Conservation (phyloP, 2,888 invertebrate species). For the Andrena fulva region DNA sequence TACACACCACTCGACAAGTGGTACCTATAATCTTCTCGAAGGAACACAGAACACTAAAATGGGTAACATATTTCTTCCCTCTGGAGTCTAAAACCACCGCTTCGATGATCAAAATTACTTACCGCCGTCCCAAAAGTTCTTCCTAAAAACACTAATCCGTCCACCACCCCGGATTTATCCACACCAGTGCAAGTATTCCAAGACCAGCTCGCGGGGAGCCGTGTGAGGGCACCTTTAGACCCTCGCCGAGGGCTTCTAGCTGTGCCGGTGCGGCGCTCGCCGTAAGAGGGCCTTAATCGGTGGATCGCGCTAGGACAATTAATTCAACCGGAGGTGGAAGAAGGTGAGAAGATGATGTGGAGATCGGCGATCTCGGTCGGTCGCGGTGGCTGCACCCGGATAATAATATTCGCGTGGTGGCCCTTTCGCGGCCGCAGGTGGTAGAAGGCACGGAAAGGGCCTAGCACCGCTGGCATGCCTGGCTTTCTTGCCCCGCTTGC, state of each 20-base stretch:
- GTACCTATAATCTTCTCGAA: not conserved
- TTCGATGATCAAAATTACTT: not conserved
- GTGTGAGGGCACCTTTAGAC: slow-evolving; percentile 20
- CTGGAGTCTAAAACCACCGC: not conserved
- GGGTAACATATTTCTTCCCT: not conserved
- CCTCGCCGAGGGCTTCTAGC: not conserved
- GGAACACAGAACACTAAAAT: not conserved
- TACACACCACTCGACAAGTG: not conserved
- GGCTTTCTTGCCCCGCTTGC: slow-evolving; percentile 12
- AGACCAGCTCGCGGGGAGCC: not conserved
- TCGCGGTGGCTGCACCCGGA: slow-evolving; percentile 62
- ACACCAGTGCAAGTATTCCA: no score
- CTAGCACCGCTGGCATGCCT: slow-evolving; percentile 18
- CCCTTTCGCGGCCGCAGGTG: slow-evolving; percentile 57
- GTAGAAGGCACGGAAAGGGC: slow-evolving; percentile 50
- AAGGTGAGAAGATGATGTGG: slow-evolving; percentile 38
- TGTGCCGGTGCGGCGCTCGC: not conserved
- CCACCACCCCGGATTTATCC: no score
- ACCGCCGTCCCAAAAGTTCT: not conserved
- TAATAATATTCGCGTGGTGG: slow-evolving; percentile 65
- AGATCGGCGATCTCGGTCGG: slow-evolving; percentile 49
- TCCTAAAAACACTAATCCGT: no score
- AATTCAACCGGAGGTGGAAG: slow-evolving; percentile 49
- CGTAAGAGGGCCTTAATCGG: slow-evolving; percentile 42
- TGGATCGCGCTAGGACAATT: slow-evolving; percentile 55